Conservation (phyloP, 2,888 invertebrate genomes). For the Mimas tiliae region DNA sequence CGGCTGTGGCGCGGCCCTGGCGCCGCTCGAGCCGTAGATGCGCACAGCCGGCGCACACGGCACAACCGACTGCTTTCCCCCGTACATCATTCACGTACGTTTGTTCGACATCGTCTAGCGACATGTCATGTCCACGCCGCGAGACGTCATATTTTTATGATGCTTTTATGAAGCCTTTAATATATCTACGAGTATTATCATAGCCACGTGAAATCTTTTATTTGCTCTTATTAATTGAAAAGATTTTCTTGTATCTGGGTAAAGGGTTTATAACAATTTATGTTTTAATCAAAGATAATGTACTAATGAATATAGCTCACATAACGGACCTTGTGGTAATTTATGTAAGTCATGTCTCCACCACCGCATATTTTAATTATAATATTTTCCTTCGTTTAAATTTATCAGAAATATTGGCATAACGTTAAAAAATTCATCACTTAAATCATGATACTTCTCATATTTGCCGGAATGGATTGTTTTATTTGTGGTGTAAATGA, state of each 20-base stretch:
- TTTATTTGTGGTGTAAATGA: constrained; percentile 53
- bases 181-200: constrained; percentile 72
- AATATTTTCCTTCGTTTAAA: not conserved
- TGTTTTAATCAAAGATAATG: not conserved
- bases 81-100: constrained; percentile 53
- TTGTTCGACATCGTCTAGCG: constrained; percentile 51
- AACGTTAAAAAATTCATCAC: not conserved
- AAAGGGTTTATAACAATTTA: not conserved
- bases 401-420: not conserved
- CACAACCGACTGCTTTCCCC: constrained; percentile 43
- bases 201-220: constrained; percentile 40
- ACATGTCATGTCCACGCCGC: constrained; percentile 70
- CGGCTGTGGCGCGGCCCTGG: constrained; percentile 49
- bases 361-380: not conserved
- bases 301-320: too few species aligned
- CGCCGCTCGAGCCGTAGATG: constrained; percentile 27
- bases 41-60: constrained; percentile 35
- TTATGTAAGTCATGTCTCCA: too few species aligned
- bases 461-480: constrained; percentile 35
- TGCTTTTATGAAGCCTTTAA: constrained; percentile 58
- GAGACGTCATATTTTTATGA: constrained; percentile 77
- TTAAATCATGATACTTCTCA: not conserved
- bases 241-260: not conserved
- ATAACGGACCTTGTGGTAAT: too few species aligned
- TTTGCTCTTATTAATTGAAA: constrained; percentile 11